Percentiles rank a stretch among this genome's conserved stretches.
phyloP scores from a whole-genome alignment of 2,888 invertebrate species.

The Bombylius major region DNA sequence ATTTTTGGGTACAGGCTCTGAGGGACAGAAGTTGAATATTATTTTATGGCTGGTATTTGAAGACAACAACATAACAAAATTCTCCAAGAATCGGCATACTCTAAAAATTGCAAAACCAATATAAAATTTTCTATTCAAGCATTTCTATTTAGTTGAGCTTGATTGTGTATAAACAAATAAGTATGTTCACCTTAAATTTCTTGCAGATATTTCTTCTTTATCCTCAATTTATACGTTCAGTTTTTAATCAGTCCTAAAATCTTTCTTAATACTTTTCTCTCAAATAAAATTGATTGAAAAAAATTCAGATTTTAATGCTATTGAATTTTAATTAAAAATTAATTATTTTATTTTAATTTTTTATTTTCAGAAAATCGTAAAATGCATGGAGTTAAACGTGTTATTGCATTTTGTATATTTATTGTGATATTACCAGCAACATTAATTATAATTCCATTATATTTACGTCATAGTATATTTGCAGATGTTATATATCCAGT shows the following conservation, averaged over 20 bases:
- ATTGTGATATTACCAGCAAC: slow-evolving; percentile 62
- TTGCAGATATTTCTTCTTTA: background rate
- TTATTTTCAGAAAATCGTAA: slow-evolving; percentile 47
- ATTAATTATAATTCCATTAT: slow-evolving; percentile 63
- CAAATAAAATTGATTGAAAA: background rate
- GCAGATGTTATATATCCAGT: slow-evolving; percentile 66
- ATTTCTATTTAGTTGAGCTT: too few species aligned
- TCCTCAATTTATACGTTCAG: background rate
- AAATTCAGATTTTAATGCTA: background rate
- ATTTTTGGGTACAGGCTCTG: too few species aligned
- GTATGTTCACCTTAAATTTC: too few species aligned
- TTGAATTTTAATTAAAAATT: background rate
- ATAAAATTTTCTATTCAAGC: too few species aligned
- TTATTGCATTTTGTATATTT: slow-evolving; percentile 62
- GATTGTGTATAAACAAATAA: too few species aligned
- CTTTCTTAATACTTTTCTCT: too few species aligned
- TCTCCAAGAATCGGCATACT: too few species aligned
- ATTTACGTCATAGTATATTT: slow-evolving; percentile 61
- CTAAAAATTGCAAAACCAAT: too few species aligned
- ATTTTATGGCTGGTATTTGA: too few species aligned
- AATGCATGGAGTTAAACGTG: slow-evolving; percentile 70
- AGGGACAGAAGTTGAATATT: too few species aligned
- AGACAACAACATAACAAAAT: too few species aligned
- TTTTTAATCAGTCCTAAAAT: background rate
- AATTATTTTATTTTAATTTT: background rate